phyloP scores from a whole-genome alignment of 2,113 vertebrate genomes.

The Opisthocomus hoazin region DNA sequence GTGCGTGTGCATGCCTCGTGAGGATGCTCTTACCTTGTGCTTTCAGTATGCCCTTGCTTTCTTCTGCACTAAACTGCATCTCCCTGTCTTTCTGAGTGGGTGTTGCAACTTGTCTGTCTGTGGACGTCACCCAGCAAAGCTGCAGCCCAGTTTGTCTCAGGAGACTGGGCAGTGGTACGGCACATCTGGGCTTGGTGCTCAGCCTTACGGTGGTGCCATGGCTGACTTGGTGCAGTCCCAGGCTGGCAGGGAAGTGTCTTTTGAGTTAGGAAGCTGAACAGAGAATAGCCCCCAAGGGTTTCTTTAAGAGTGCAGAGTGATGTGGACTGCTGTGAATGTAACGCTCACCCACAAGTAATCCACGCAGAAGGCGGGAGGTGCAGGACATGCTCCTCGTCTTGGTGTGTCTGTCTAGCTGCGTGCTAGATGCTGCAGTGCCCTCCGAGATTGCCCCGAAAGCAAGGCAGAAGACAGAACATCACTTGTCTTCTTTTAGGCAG shows the following conservation, averaged over 20 bases:
- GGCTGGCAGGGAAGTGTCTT: neutral
- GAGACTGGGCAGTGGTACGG: neutral
- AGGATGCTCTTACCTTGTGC: neutral
- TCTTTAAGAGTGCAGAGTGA: neutral
- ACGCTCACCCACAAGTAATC: neutral
- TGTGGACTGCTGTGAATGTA: neutral
- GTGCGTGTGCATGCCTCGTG: neutral
- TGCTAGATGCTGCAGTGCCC: neutral
- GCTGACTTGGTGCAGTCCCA: neutral
- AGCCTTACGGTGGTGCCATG: neutral
- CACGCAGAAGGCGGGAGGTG: neutral
- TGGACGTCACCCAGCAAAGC: neutral
- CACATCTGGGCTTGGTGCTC: neutral
- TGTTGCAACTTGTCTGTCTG: constrained; percentile 6
- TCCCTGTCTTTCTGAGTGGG: constrained; percentile 16
- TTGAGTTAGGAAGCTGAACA: neutral
- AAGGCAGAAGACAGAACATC: neutral
- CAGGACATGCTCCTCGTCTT: neutral
- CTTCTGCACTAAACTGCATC: constrained; percentile 28
- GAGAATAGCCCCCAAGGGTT: neutral
- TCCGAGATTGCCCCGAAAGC: neutral
- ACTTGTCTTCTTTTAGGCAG: neutral
- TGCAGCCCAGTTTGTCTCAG: neutral
- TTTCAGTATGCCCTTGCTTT: neutral
- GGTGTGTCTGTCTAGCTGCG: neutral